Evolutionary conservation across 2,113 vertebrate genomes (phyloP).

Genomic region (Salminus brasiliensis): DNA sequence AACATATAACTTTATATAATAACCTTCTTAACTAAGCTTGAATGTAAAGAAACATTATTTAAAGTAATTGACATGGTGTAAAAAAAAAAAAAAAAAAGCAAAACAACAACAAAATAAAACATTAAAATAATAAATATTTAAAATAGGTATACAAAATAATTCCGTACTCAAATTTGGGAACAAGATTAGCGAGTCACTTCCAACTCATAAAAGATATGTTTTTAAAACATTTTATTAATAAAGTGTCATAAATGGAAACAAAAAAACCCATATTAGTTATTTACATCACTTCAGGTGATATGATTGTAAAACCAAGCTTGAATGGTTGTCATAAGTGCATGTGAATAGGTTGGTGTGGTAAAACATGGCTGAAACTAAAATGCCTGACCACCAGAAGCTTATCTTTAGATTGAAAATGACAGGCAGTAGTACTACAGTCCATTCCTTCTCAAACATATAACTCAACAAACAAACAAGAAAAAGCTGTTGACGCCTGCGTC

Average conservation of each 20-base stretch:
- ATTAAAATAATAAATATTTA: background rate
- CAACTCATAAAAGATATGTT: background rate
- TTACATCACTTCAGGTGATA: background rate
- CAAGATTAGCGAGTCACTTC: background rate
- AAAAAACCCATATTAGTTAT: constrained; percentile 25
- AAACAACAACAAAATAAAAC: no score
- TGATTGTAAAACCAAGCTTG: background rate
- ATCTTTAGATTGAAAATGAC: constrained; percentile 9
- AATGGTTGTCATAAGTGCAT: background rate
- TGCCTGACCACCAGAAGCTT: background rate
- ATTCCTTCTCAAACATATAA: background rate
- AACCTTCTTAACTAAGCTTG: no score
- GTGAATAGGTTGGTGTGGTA: background rate
- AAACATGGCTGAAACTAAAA: background rate
- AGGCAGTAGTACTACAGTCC: background rate
- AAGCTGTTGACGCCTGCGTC: constrained; percentile 26
- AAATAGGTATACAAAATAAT: background rate
- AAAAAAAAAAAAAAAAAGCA: no score
- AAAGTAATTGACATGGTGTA: no score
- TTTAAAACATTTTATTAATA: constrained; percentile 60
- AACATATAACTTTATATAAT: no score
- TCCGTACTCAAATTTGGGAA: background rate
- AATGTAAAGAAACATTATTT: no score
- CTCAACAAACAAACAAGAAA: background rate
- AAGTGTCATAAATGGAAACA: constrained; percentile 72